Evolutionary conservation across 2,797 vertebrate species (phyloP).

Genomic region (Cuculus canorus): DNA sequence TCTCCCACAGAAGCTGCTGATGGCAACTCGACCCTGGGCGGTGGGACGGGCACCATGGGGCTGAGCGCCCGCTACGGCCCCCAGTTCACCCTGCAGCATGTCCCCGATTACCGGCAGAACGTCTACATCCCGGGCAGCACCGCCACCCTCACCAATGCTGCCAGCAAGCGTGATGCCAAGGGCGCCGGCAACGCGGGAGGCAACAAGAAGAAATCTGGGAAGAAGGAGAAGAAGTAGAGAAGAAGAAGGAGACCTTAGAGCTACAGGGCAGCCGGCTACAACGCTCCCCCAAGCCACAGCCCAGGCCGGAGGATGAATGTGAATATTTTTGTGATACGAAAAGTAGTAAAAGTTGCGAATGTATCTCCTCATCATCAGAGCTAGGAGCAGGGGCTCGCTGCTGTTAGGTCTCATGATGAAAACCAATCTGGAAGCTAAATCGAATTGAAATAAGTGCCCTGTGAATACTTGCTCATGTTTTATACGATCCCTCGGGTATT

Average conservation of each 20-base stretch:
- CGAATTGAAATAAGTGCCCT: conserved; percentile 77
- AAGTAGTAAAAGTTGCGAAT: conserved; percentile 62
- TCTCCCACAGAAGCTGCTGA: conserved; percentile 88
- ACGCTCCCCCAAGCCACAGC: conserved; percentile 74
- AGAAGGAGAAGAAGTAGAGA: conserved; percentile 95
- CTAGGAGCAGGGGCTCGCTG: conserved; percentile 56
- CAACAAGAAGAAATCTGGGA: conserved; percentile 98
- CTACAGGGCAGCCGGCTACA: conserved; percentile 70
- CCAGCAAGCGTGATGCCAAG: conserved; percentile 85
- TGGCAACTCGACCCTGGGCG: conserved; percentile 85
- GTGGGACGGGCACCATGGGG: conserved; percentile 93
- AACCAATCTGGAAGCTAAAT: conserved; percentile 34
- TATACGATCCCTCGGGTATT: conserved; percentile 50
- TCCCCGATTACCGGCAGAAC: conserved; percentile 97
- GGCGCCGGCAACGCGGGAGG: conserved; percentile 80
- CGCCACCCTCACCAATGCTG: conserved; percentile 90
- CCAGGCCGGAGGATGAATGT: conserved; percentile 74
- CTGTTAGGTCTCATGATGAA: conserved; percentile 64
- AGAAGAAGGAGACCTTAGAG: conserved; percentile 63
- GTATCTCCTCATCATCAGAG: conserved; percentile 62
- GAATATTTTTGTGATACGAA: conserved; percentile 33
- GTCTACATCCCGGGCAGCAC: conserved; percentile 98
- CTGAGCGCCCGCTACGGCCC: conserved; percentile 94
- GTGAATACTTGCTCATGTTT: conserved; percentile 69
- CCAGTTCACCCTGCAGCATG: conserved; percentile 97